Percentiles rank a stretch among this genome's conserved stretches.
Evolutionary conservation across 1,140 invertebrate species (phyloP).

Genomic region (Apis cerana): DNA sequence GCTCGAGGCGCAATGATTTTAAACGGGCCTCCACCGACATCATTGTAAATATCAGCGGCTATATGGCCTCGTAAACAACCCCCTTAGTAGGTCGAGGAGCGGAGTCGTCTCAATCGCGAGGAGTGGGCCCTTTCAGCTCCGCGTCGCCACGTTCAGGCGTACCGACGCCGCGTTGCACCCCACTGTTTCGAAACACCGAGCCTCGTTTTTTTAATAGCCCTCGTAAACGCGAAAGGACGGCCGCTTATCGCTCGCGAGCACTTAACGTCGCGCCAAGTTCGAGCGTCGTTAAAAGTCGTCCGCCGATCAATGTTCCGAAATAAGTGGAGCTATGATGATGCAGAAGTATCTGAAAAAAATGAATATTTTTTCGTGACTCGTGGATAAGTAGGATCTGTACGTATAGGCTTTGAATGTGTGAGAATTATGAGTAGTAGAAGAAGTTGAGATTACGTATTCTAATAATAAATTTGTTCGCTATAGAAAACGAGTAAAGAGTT

Average conservation of each 20-base stretch:
- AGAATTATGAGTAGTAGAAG: too few relatives aligned
- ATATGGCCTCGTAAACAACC: constrained; percentile 77
- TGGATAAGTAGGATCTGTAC: too few relatives aligned
- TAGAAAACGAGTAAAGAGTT: too few relatives aligned
- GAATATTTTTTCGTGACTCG: too few relatives aligned
- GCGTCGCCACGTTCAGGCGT: constrained; percentile 22
- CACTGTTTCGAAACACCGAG: constrained; percentile 35
- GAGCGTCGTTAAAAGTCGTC: constrained; percentile 21
- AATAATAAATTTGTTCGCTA: too few relatives aligned
- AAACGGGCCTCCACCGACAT: constrained; percentile 71
- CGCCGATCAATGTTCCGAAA: neutral
- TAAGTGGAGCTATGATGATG: too few relatives aligned
- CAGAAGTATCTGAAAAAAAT: too few relatives aligned
- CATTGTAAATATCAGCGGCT: constrained; percentile 78
- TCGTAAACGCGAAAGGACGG: constrained; percentile 36
- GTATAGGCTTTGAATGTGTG: too few relatives aligned
- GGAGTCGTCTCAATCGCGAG: constrained; percentile 69
- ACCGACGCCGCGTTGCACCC: constrained; percentile 34
- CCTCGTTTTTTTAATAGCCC: constrained; percentile 22
- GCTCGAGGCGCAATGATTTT: constrained; percentile 72
- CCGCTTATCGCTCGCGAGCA: constrained; percentile 29
- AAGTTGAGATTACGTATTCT: too few relatives aligned
- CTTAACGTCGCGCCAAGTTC: constrained; percentile 29
- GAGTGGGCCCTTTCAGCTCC: neutral
- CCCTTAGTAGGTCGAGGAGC: constrained; percentile 61